phyloP scores from a whole-genome alignment of 1,140 invertebrate genomes.

The Maniola jurtina region DNA sequence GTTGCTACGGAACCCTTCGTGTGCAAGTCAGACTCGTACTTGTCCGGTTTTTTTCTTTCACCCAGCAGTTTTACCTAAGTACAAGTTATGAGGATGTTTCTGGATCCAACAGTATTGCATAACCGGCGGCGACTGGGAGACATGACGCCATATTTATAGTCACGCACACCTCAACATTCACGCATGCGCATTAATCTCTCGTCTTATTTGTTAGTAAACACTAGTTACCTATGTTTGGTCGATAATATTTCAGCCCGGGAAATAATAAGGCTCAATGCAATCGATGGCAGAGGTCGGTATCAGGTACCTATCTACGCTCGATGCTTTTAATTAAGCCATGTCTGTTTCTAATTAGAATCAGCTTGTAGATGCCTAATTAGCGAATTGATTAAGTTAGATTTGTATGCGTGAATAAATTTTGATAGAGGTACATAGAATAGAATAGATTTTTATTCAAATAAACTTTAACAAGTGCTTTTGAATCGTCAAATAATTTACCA shows the following conservation, averaged over 20 bases:
- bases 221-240: slow-evolving; percentile 53
- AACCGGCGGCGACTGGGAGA: slow-evolving; percentile 45
- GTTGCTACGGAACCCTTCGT: too few relatives aligned
- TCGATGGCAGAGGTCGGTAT: slow-evolving; percentile 11
- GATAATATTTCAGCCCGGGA: slow-evolving; percentile 44
- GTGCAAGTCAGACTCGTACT: too few relatives aligned
- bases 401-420: too few relatives aligned
- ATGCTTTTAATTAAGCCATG: slow-evolving; percentile 17
- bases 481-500: too few relatives aligned
- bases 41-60: slow-evolving; percentile 19
- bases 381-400: background rate
- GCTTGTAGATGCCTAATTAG: background rate
- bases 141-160: slow-evolving; percentile 57
- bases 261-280: slow-evolving; percentile 17
- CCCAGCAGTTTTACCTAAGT: slow-evolving; percentile 14
- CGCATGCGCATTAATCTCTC: slow-evolving; percentile 49
- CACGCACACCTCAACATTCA: slow-evolving; percentile 39
- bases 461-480: too few relatives aligned
- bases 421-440: too few relatives aligned
- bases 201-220: slow-evolving; percentile 68
- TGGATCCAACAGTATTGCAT: slow-evolving; percentile 56
- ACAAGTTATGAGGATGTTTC: slow-evolving; percentile 45
- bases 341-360: slow-evolving; percentile 17
- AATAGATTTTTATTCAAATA: too few relatives aligned
- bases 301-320: background rate